Evolutionary conservation across 2,797 vertebrate genomes (phyloP).

Genomic region (Syndactyla subalaris): DNA sequence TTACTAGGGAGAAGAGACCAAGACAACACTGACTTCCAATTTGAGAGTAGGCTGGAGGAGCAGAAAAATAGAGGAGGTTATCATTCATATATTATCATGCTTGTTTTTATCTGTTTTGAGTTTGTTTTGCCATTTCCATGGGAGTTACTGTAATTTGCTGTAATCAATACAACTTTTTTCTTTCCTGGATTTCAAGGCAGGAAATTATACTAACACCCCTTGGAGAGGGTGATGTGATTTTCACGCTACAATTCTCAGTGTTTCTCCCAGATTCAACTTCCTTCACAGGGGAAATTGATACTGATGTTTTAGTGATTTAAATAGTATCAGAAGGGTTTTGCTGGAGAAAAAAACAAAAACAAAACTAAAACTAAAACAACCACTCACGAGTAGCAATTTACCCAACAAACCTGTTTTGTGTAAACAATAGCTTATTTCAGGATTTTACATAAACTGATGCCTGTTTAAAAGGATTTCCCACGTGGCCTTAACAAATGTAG

Average conservation of each 20-base stretch:
- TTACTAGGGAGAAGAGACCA: neutral
- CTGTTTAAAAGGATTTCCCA: constrained; percentile 11
- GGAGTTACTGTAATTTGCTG: neutral
- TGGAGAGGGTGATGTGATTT: constrained; percentile 4
- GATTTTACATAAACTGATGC: neutral
- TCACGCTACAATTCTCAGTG: neutral
- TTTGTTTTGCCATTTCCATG: neutral
- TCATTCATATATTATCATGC: neutral
- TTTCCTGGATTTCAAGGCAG: constrained; percentile 3
- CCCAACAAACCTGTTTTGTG: neutral
- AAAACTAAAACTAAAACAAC: neutral
- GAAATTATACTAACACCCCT: neutral
- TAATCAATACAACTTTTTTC: neutral
- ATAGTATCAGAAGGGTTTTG: neutral
- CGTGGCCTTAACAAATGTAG: neutral
- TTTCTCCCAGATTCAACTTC: neutral
- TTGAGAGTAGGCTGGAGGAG: neutral
- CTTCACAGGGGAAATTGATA: neutral
- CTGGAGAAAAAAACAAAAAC: neutral
- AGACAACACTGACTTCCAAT: neutral
- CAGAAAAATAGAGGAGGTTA: neutral
- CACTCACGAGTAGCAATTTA: neutral
- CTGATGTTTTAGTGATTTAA: constrained; percentile 17
- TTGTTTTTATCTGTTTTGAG: neutral
- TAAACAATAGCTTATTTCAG: constrained; percentile 12